Percentiles rank a stretch among this genome's conserved stretches.
Evolutionary conservation across 2,113 vertebrate genomes (phyloP).

Genomic region (Ahaetulla prasina): DNA sequence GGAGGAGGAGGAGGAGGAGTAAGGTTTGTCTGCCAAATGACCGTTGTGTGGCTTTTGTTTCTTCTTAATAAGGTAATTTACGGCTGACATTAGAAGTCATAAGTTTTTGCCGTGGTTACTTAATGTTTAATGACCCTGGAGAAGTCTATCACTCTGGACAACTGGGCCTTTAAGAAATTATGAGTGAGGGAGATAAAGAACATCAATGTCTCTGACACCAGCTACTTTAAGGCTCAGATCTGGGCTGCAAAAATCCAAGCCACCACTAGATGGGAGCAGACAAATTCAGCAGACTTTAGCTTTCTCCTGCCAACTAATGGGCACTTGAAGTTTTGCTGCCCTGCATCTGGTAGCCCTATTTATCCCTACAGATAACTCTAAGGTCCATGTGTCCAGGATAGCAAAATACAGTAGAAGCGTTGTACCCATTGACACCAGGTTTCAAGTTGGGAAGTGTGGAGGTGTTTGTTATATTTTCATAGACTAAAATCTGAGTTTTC

Average conservation of each 20-base stretch:
- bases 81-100: constrained; percentile 2
- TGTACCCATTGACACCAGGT: neutral
- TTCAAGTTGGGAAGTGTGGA: neutral
- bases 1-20: constrained; percentile 1
- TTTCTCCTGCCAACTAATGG: neutral
- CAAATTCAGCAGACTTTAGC: neutral
- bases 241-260: neutral
- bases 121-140: neutral
- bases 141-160: neutral
- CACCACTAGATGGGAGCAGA: neutral
- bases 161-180: neutral
- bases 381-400: neutral
- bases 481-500: neutral
- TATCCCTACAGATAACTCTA: neutral
- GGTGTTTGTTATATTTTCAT: neutral
- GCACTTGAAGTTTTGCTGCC: neutral
- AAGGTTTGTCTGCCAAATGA: constrained; percentile 45
- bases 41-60: constrained; percentile 40
- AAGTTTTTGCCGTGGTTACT: constrained; percentile 34
- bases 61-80: constrained; percentile 12
- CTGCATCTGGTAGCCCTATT: neutral
- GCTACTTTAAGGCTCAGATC: neutral
- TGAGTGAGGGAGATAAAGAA: neutral
- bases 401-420: neutral
- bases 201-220: neutral